Conservation (phyloP, 2,797 vertebrate genomes). For the Argyrosomus regius region DNA sequence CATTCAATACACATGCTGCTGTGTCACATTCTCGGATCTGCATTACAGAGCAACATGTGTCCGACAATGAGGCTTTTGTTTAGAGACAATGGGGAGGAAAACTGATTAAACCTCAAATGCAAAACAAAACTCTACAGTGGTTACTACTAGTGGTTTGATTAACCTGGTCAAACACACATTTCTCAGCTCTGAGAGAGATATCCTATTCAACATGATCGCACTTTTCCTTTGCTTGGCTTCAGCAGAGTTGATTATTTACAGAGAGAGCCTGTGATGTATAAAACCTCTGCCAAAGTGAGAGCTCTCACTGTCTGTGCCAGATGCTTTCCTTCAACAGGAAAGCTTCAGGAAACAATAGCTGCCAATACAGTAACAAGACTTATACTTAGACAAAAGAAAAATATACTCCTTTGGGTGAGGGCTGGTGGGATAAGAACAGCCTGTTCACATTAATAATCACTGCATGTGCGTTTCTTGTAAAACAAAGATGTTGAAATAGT, state of each 20-base stretch:
- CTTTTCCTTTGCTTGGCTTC: conserved; percentile 29
- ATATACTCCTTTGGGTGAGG: conserved; percentile 12
- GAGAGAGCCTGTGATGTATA: conserved; percentile 22
- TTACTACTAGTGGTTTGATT: not conserved
- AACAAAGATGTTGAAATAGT: conserved; percentile 3
- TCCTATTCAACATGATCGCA: conserved; percentile 3
- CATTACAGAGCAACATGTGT: conserved; percentile 41
- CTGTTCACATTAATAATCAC: conserved; percentile 29
- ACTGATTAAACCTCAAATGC: conserved; percentile 28
- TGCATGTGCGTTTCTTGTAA: not conserved
- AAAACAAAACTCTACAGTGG: conserved; percentile 20
- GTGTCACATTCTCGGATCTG: conserved; percentile 18
- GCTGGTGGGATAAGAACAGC: conserved; percentile 47
- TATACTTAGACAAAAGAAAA: conserved; percentile 49
- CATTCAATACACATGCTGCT: conserved; percentile 70
- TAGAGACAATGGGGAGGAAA: conserved; percentile 5
- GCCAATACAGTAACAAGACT: conserved; percentile 59
- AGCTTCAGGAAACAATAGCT: conserved; percentile 72
- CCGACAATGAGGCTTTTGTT: conserved; percentile 62
- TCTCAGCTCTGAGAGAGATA: not conserved
- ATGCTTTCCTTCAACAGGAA: conserved; percentile 74
- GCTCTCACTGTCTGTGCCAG: conserved; percentile 67
- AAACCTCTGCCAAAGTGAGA: conserved; percentile 50
- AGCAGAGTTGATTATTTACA: conserved; percentile 39
- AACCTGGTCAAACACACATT: not conserved